Base-by-base conservation (phyloP, 2,113 vertebrate genomes). In the Pleuronectes platessa region DNA sequence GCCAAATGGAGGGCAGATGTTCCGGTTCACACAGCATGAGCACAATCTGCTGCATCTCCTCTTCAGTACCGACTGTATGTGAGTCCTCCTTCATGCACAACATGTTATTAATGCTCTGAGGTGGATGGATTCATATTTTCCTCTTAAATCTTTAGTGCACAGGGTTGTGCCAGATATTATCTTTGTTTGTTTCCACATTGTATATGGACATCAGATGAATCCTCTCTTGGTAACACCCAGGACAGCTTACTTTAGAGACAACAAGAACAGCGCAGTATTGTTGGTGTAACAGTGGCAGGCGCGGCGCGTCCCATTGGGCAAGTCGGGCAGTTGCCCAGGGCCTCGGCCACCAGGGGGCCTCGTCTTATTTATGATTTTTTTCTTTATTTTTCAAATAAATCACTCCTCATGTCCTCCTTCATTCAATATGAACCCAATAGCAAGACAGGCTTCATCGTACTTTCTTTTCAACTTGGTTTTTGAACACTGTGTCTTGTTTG, bases 81-180 rank as follows among this genome's bases (percentile, higher is more conserved):
- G 51, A n/a, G 60, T 63, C 17, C 6, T 40, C 49, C 31, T 31
- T 31, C 31, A 31, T 31, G 31, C 31, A 31, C 31, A 31, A 31
- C 27, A 5, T 31, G 27, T 31, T 31, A 31, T 31, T 31, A 23
- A 7, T 61, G 58, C 35, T 68, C 58, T 69, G 37, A 62, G 72
- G 67, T 49, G 58, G 53, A 35, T 64, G 26, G 51, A 78, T 83
- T 68, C 18, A 81, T 74, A 71, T 71, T 82, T 64, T 17, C 65
- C 76, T 76, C 54, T 58, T 51, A 2, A 58, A 47, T 20, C 23
- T 78, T 49, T 61, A 51, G 26, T 72, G 10, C 27, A 12, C 18
- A 12, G 3, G 31, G 15, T 24, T 35, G 56, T 21, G 20, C 18
- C 12, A 8, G 61, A 61, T n/a, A 47, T 37, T 23, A 20, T 2